phyloP scores from a whole-genome alignment of 2,797 vertebrate species.

The Sebastolobus altivelis region DNA sequence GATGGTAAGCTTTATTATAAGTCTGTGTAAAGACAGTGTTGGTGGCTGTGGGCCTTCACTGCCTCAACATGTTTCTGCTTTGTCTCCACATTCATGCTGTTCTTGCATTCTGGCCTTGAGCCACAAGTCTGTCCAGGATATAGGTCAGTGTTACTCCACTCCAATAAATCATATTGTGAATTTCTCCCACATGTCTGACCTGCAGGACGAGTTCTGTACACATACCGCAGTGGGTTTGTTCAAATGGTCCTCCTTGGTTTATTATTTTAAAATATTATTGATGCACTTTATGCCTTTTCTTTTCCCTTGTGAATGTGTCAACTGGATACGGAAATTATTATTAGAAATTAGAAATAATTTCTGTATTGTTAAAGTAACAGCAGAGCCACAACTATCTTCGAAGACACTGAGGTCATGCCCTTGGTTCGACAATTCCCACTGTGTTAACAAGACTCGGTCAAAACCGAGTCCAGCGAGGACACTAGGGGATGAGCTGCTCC shows the following conservation, averaged over 20 bases:
- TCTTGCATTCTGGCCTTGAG: not conserved
- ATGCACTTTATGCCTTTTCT: not conserved
- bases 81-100: not conserved
- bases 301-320: not conserved
- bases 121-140: not conserved
- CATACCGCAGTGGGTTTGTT: not conserved
- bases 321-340: too few species aligned
- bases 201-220: not conserved
- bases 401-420: not conserved
- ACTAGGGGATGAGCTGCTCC: too few species aligned
- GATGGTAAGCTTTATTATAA: not conserved
- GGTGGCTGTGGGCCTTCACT: not conserved
- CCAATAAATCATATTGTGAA: conserved; percentile 9
- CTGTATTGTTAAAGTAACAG: not conserved
- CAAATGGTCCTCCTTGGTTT: not conserved
- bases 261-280: not conserved
- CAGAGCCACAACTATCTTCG: not conserved
- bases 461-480: too few species aligned
- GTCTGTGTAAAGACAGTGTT: not conserved
- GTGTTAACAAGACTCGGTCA: too few species aligned
- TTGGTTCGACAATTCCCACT: not conserved
- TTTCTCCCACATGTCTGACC: not conserved
- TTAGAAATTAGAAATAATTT: not conserved
- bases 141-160: conserved; percentile 30
- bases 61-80: not conserved